phyloP scores from a whole-genome alignment of 2,888 invertebrate species.

The Melanophora roralis region DNA sequence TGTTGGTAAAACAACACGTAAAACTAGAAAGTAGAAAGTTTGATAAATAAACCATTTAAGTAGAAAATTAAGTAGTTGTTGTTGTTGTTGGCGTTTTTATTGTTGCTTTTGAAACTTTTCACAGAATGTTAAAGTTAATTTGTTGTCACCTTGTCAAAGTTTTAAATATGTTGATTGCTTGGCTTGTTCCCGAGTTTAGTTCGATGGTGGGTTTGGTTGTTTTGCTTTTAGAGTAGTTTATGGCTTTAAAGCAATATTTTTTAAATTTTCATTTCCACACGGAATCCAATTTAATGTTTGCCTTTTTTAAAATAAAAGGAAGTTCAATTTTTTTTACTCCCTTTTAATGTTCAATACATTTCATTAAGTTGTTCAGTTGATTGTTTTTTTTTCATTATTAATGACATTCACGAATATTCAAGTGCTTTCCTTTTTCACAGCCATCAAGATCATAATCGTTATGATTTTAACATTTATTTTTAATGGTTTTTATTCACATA shows the following conservation, averaged over 20 bases:
- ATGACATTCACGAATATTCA: slow-evolving; percentile 48
- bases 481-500: not conserved
- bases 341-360: slow-evolving; percentile 3
- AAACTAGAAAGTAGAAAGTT: not conserved
- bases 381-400: slow-evolving; percentile 47
- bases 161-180: slow-evolving; percentile 32
- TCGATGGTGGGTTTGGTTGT: not conserved
- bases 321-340: not conserved
- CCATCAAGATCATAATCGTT: slow-evolving; percentile 26
- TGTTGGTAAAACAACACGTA: not conserved
- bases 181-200: not conserved
- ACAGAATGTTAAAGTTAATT: no score
- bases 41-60: slow-evolving; percentile 9
- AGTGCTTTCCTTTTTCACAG: slow-evolving; percentile 37
- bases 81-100: not conserved
- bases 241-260: not conserved
- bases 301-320: not conserved
- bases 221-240: not conserved
- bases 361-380: slow-evolving; percentile 21
- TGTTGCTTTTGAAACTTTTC: slow-evolving; percentile 21
- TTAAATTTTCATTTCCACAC: not conserved
- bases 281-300: not conserved
- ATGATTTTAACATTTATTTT: not conserved
- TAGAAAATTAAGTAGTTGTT: not conserved
- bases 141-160: slow-evolving; percentile 34